Evolutionary conservation across 2,888 invertebrate genomes (phyloP).

Genomic region (Drosophila formosana): DNA sequence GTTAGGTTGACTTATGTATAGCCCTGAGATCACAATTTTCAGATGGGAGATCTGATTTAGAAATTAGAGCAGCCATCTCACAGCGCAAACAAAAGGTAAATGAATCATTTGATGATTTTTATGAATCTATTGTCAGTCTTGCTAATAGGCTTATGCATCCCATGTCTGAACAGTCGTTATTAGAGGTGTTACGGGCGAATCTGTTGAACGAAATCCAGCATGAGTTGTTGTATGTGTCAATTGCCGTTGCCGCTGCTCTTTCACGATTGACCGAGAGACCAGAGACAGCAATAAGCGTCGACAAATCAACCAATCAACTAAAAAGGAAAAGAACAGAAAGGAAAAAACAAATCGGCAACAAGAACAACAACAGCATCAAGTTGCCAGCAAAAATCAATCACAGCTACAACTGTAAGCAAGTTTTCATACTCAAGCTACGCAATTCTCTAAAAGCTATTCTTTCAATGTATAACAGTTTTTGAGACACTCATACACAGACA

Average conservation of each 20-base stretch:
- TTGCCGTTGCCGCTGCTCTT: slow-evolving; percentile 84
- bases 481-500: slow-evolving; percentile 49
- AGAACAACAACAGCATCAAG: slow-evolving; percentile 18
- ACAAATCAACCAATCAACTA: slow-evolving; percentile 7
- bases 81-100: too few species aligned
- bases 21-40: neutral
- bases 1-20: neutral
- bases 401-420: slow-evolving; percentile 60
- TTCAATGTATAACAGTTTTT: slow-evolving; percentile 81
- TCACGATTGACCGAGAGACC: slow-evolving; percentile 69
- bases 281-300: slow-evolving; percentile 14
- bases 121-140: too few species aligned
- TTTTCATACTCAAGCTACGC: slow-evolving; percentile 72
- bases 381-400: slow-evolving; percentile 44
- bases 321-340: slow-evolving; percentile 7
- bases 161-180: too few species aligned
- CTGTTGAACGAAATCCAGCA: too few species aligned
- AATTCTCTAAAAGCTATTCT: slow-evolving; percentile 67
- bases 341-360: slow-evolving; percentile 5
- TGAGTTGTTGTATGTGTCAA: too few species aligned
- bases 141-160: too few species aligned
- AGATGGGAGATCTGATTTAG: slow-evolving; percentile 2
- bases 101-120: too few species aligned
- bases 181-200: too few species aligned
- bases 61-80: neutral